These are phyloP conservation scores for Acarapis woodi DNA, from an alignment of 1,140 invertebrate genomes.

Conservation along the genomic window DNA sequence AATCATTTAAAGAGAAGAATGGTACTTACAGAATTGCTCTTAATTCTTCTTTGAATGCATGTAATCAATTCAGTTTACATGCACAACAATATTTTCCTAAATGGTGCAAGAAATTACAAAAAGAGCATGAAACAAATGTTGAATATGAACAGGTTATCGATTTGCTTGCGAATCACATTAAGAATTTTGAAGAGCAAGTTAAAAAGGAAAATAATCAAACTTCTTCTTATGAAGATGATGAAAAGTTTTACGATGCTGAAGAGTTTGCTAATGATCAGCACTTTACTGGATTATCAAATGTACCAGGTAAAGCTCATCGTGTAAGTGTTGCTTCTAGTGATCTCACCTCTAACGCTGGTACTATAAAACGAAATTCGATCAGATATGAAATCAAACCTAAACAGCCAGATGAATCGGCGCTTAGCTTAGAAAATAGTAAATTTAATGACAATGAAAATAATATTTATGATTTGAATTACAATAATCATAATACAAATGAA, in stretches of 20 bases:
- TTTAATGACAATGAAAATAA: constrained; percentile 3
- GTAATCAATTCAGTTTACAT: too few species aligned
- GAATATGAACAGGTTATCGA: constrained; percentile 91
- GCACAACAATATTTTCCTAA: constrained; percentile 55
- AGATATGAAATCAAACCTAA: neutral
- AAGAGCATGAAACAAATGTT: constrained; percentile 74
- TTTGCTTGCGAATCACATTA: constrained; percentile 80
- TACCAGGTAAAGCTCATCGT: constrained; percentile 18
- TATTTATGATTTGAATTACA: constrained; percentile 15
- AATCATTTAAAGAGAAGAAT: constrained; percentile 55
- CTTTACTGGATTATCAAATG: too few species aligned
- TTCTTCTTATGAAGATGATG: constrained; percentile 31
- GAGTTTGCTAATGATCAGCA: constrained; percentile 21
- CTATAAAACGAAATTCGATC: too few species aligned
- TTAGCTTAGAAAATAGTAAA: constrained; percentile 12
- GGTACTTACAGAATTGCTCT: constrained; percentile 76
- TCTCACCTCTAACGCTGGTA: neutral
- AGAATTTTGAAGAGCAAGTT: constrained; percentile 48
- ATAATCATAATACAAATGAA: constrained; percentile 1
- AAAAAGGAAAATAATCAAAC: constrained; percentile 19
- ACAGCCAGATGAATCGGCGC: neutral
- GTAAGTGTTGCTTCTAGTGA: neutral
- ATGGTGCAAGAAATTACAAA: constrained; percentile 63
- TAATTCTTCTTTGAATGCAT: constrained; percentile 77
- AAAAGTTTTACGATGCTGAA: constrained; percentile 70